Percentiles rank a stretch among this genome's conserved stretches.
phyloP scores from a whole-genome alignment of 1,140 invertebrate genomes.

The Habropoda laboriosa region DNA sequence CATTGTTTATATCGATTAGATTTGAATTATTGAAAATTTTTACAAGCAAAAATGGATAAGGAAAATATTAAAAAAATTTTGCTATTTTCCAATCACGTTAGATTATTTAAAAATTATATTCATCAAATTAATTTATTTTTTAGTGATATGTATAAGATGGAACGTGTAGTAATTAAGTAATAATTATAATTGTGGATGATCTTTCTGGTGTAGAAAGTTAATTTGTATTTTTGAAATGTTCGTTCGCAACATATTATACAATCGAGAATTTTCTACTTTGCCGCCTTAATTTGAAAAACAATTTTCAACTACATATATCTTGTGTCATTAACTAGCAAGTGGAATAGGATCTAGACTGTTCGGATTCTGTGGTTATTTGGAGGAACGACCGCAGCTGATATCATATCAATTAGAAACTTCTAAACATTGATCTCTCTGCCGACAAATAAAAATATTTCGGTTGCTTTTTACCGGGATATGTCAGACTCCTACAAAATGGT shows the following conservation, averaged over 20 bases:
- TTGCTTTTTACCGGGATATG: constrained; percentile 25
- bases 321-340: constrained; percentile 1
- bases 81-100: not conserved
- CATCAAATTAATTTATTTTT: not conserved
- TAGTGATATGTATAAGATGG: not conserved
- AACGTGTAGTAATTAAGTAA: not conserved
- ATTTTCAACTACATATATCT: not conserved
- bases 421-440: constrained; percentile 16
- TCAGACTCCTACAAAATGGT: constrained; percentile 68
- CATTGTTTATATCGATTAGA: not conserved
- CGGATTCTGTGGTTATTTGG: constrained; percentile 34
- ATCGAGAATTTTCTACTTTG: not conserved
- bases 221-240: not conserved
- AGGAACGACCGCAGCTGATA: constrained; percentile 31
- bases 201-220: not conserved
- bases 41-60: not conserved
- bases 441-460: constrained; percentile 7
- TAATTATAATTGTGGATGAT: not conserved
- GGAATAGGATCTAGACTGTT: constrained; percentile 26
- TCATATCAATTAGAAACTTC: constrained; percentile 19
- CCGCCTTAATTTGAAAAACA: not conserved
- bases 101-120: not conserved
- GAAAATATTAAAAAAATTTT: not conserved
- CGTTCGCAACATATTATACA: not conserved
- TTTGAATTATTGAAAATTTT: not conserved